Base-by-base conservation (phyloP, 1,140 invertebrate genomes). In the Trinorchestia longiramus region DNA sequence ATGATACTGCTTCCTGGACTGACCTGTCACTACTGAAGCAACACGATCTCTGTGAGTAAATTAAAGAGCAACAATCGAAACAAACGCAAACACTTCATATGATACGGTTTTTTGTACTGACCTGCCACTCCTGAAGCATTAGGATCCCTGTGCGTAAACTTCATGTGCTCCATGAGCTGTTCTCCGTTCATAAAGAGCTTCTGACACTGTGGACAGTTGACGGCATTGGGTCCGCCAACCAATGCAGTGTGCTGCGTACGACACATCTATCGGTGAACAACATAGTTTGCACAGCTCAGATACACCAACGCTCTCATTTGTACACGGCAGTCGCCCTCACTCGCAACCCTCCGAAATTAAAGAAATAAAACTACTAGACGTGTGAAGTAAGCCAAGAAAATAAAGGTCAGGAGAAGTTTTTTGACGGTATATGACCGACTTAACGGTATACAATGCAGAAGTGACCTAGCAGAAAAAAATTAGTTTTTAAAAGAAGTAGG, bases 121-220 rank as follows among this genome's bases (percentile, higher is more conserved):
- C 99, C 99, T 98, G 98, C 98, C 97, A 99, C 98, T 97, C 98
- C 98, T 96, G 98, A 98, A 95, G 98, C 98, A 97, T 98, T 98
- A 57, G 98, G 99, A 97, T 99, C 99, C 98, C 99, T 99, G 97
- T 99, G 99, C 57, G 98, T 98, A 97, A 98, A 98, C 97, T 99
- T 99, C 99, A 99, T 99, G 97, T 99, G 99, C 97, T 99, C 99
- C 98, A 99, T 99, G 94, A 99, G 98, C 91, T 98, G 98, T 97
- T 99, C 99, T 95, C 98, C 98, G 96, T 99, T 99, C 97, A 99
- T 98, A 97, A 99, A 99, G 97, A 99, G 98, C 97, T 99, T 99
- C 98, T 99, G 99, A 97, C 99, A 99, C 97, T 99, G 98, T 62
- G 99, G 98, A 97, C 99, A 99, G 96, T 97, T 97, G 97, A 98